phyloP scores from a whole-genome alignment of 2,113 vertebrate genomes.

The Cyprinodon tularosa region DNA sequence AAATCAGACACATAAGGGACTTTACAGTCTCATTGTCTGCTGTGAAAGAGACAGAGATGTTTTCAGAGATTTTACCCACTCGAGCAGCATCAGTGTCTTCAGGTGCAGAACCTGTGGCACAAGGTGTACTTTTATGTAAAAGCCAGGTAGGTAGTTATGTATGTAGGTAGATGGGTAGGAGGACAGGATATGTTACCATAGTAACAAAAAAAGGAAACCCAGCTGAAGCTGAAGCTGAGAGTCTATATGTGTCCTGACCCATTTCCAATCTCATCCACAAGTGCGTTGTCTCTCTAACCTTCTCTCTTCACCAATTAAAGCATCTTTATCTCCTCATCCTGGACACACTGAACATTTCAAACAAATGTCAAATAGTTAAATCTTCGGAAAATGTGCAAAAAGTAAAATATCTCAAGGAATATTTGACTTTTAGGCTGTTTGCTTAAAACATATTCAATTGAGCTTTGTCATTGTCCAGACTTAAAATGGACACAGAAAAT shows the following conservation, averaged over 20 bases:
- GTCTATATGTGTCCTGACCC: constrained; percentile 82
- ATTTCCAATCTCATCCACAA: constrained; percentile 82
- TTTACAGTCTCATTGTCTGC: constrained; percentile 35
- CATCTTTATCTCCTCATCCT: constrained; percentile 55
- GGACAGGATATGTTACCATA: constrained; percentile 81
- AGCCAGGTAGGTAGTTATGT: constrained; percentile 51
- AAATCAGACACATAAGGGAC: constrained; percentile 48
- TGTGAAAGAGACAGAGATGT: constrained; percentile 53
- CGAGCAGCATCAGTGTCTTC: constrained; percentile 62
- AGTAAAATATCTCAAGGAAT: constrained; percentile 38
- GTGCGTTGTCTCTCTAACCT: constrained; percentile 77
- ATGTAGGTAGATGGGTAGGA: constrained; percentile 34
- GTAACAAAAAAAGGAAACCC: constrained; percentile 79
- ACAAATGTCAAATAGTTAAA: constrained; percentile 38
- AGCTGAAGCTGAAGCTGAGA: constrained; percentile 71
- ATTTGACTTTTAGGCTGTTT: constrained; percentile 30
- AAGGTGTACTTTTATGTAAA: constrained; percentile 67
- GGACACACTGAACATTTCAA: constrained; percentile 46
- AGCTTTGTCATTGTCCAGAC: constrained; percentile 34
- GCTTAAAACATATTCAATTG: constrained; percentile 19
- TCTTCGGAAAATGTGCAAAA: constrained; percentile 4
- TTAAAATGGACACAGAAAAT: constrained; percentile 1
- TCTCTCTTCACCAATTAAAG: constrained; percentile 66
- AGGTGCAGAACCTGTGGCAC: constrained; percentile 74
- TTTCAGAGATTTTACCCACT: constrained; percentile 26